A percentile compares a stretch with the other conserved stretches of the same genome.
phyloP scores from a whole-genome alignment of 2,888 invertebrate species.

The Crossocerus cetratus region DNA sequence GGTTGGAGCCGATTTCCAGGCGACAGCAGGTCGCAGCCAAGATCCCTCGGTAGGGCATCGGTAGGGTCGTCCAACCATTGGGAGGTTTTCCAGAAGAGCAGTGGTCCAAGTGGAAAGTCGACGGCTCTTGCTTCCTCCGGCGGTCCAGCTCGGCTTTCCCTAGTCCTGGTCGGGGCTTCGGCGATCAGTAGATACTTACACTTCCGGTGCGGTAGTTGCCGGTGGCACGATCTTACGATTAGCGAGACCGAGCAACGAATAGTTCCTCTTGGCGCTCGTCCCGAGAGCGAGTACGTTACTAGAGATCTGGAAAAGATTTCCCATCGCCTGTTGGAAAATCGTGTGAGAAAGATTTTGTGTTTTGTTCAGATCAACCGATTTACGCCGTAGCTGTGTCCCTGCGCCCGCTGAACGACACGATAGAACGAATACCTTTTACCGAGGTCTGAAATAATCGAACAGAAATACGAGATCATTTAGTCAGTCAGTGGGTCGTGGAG shows the following conservation, averaged over 20 bases:
- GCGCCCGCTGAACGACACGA: slow-evolving; percentile 87
- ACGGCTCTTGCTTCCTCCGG: too few species aligned
- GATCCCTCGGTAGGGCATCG: too few species aligned
- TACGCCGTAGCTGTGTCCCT: slow-evolving; percentile 81
- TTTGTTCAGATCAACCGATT: slow-evolving; percentile 32
- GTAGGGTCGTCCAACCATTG: too few species aligned
- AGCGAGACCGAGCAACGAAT: slow-evolving; percentile 5
- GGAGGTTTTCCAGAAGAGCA: too few species aligned
- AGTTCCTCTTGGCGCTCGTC: slow-evolving; percentile 10
- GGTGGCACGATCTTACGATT: not conserved
- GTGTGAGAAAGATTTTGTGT: not conserved
- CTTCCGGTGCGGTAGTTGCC: too few species aligned
- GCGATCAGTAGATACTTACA: too few species aligned
- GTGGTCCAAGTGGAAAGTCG: too few species aligned
- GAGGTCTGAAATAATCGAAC: slow-evolving; percentile 83
- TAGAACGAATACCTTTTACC: slow-evolving; percentile 90
- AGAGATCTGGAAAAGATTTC: slow-evolving; percentile 9
- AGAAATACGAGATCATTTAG: slow-evolving; percentile 32
- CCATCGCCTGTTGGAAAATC: slow-evolving; percentile 1
- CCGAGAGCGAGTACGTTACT: slow-evolving; percentile 18
- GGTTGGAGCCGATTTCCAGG: too few species aligned
- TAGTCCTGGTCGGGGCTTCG: too few species aligned
- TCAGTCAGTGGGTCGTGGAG: not conserved
- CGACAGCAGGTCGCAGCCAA: too few species aligned
- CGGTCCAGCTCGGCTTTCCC: too few species aligned